Base-by-base conservation (phyloP, 2,797 vertebrate genomes). In the Pseudochirops cupreus region DNA sequence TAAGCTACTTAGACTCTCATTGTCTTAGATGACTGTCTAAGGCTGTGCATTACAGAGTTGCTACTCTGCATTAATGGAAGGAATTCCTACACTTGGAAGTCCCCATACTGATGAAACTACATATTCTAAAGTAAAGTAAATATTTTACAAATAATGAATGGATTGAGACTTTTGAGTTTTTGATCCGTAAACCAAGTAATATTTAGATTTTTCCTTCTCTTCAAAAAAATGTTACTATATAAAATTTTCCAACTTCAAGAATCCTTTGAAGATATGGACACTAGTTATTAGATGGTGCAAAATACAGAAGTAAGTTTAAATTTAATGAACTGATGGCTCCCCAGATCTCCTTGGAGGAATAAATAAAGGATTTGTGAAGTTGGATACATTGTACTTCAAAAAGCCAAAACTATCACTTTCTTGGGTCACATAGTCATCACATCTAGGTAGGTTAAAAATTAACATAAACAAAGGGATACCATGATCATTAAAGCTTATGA, bases 231-330 rank as follows among this genome's bases (percentile, higher is more conserved):
- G 28, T 18, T 33, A 28, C 91, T 0, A 52, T 56, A 53, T 95
- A 62, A 94, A 95, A 58, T 92, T 94, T 52, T 3, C 18, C 91
- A 94, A 90, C 90, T 87, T 0, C 54, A 92, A 7, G n/a, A 62
- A 62, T 33, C 31, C 1, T 24, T 62, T 33, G 59, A 62, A 62
- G 33, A 74, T 74, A 7, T 39, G 7, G 33, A n/a, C 16, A 74
- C 5, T 16, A 74, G 5, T 39, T n/a, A n/a, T n/a, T 39, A 16
- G 33, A 74, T 18, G 13, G 39, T 74, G 33, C 33, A 16, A n/a
- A 74, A 39, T 14, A 39, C 0, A 74, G 6, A 67, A 58, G 26
- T 58, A 58, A 67, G 7, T 67, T 67, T 33, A n/a, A 67, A 67
- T 14, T 16, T 16, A n/a, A 67, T n/a, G 62, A 3, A n/a, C 31